A percentile compares a stretch with the other conserved stretches of the same genome.
These are phyloP conservation scores for Metellina segmentata DNA, from an alignment of 2,888 invertebrate species.

Conservation along the genomic window DNA sequence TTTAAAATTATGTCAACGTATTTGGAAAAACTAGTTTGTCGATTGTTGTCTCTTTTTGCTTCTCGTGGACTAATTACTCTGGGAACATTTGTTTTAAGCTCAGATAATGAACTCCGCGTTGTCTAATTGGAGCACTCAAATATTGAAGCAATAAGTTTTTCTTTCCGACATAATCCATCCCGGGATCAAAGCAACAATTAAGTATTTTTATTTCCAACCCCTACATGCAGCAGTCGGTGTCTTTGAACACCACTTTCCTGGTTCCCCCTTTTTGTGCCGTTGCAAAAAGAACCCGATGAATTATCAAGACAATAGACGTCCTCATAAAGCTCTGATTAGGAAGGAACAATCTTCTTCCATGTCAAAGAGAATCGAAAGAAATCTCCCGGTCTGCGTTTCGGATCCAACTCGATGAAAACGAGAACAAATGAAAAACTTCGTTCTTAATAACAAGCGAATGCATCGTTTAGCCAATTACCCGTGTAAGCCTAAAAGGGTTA, in stretches of 20 bases:
- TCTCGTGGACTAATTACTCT: too few species aligned
- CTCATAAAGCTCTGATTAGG: not conserved
- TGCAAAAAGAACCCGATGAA: not conserved
- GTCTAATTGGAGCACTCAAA: not conserved
- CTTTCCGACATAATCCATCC: not conserved
- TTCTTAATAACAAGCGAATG: slow-evolving; percentile 29
- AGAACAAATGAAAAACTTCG: not conserved
- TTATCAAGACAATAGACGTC: slow-evolving; percentile 1
- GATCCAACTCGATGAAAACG: slow-evolving; percentile 8
- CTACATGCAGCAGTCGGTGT: not conserved
- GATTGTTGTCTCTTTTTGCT: too few species aligned
- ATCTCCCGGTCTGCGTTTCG: not conserved
- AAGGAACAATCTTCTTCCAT: not conserved
- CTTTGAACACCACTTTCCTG: not conserved
- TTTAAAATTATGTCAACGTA: too few species aligned
- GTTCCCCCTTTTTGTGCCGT: not conserved
- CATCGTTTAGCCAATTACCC: slow-evolving; percentile 50
- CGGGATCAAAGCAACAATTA: not conserved
- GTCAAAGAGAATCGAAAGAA: not conserved
- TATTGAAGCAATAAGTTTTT: not conserved
- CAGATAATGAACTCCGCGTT: not conserved
- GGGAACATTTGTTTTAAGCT: too few species aligned
- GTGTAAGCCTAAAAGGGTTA: slow-evolving; percentile 43
- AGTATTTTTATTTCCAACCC: not conserved
- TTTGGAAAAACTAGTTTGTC: too few species aligned